Evolutionary conservation across 2,113 vertebrate species (phyloP).

Genomic region (Mustelus asterias): DNA sequence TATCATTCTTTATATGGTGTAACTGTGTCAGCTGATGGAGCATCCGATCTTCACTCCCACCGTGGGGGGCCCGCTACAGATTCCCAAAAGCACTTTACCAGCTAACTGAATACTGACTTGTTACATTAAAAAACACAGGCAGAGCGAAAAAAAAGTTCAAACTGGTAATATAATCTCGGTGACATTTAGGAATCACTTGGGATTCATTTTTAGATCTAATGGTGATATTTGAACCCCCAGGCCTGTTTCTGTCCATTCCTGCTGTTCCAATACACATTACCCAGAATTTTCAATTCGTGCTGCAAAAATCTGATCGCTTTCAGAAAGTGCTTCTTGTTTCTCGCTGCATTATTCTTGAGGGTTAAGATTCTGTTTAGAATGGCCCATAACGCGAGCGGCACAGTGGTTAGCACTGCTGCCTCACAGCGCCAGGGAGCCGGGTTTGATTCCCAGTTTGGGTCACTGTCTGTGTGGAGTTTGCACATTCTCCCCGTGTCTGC

Average conservation of each 20-base stretch:
- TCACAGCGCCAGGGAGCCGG: too few relatives aligned
- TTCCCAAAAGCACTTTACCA: not conserved
- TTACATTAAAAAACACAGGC: not conserved
- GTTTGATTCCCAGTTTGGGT: too few relatives aligned
- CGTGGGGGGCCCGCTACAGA: too few relatives aligned
- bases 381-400: too few relatives aligned
- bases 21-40: too few relatives aligned
- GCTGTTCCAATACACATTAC: not conserved
- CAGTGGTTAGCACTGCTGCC: too few relatives aligned
- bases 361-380: not conserved
- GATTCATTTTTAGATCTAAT: conserved; percentile 28
- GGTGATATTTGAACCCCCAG: not conserved
- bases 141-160: not conserved
- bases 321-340: not conserved
- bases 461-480: too few relatives aligned
- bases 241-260: too few relatives aligned
- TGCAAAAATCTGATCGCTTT: not conserved
- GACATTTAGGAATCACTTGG: not conserved
- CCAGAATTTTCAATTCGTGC: not conserved
- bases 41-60: not conserved
- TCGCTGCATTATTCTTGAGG: not conserved
- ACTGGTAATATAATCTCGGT: not conserved
- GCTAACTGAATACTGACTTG: not conserved
- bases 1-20: not conserved
- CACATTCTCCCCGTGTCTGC: too few relatives aligned